A percentile compares a stretch with the other conserved stretches of the same genome.
Evolutionary conservation across 2,797 vertebrate genomes (phyloP).

Genomic region (Myiotriccus ornatus): DNA sequence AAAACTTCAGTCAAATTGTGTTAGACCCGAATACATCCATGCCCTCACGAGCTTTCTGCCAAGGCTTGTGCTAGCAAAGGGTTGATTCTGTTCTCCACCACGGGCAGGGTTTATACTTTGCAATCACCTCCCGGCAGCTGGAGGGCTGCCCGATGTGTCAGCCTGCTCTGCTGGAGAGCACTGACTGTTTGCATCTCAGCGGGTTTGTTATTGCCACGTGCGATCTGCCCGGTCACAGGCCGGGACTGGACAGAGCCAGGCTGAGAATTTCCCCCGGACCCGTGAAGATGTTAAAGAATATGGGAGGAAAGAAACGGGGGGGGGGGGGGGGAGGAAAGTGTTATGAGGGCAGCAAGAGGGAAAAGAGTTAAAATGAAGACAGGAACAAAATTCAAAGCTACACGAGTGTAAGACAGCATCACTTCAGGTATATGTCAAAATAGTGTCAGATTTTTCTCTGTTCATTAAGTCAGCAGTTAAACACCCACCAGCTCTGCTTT

Average conservation of each 20-base stretch:
- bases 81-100: background rate
- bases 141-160: background rate
- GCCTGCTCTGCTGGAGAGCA: rapidly evolving
- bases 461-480: constrained; percentile 53
- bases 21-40: background rate
- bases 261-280: background rate
- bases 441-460: constrained; percentile 30
- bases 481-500: constrained; percentile 25
- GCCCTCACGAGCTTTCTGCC: background rate
- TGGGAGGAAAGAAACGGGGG: background rate
- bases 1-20: background rate
- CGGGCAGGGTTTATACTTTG: background rate
- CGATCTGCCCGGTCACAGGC: rapidly evolving
- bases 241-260: rapidly evolving
- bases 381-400: background rate
- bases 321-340: rapidly evolving
- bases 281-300: background rate
- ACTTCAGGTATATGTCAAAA: constrained; percentile 44
- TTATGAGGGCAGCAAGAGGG: background rate
- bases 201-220: rapidly evolving
- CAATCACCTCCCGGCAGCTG: background rate
- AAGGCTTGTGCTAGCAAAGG: background rate
- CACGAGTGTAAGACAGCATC: background rate
- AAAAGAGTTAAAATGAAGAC: background rate
- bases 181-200: background rate